A percentile compares a stretch with the other conserved stretches of the same genome.
These are phyloP conservation scores for Hirundo rustica DNA, from an alignment of 2,797 vertebrate genomes.

Conservation along the genomic window DNA sequence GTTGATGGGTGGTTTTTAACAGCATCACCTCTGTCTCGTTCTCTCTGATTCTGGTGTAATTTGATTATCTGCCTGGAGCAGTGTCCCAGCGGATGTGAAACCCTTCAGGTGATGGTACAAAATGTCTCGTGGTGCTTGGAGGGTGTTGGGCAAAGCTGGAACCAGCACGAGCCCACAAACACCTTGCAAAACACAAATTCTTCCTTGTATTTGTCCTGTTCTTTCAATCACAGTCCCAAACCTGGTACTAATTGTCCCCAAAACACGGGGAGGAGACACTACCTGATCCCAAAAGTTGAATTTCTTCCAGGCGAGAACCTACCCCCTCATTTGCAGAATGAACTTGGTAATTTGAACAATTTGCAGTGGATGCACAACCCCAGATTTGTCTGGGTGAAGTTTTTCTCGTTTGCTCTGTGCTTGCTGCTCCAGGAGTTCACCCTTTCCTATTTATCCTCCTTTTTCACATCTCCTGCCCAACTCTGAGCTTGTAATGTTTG, in stretches of 20 bases:
- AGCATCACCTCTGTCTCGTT: constrained; percentile 58
- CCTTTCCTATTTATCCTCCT: neutral
- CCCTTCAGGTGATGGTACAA: neutral
- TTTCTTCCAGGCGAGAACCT: neutral
- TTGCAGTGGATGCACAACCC: neutral
- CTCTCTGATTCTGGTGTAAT: constrained; percentile 51
- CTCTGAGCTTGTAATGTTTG: neutral
- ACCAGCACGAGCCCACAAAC: neutral
- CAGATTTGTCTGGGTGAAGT: neutral
- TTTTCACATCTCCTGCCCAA: neutral
- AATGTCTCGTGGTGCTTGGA: neutral
- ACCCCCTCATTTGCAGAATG: neutral
- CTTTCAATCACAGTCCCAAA: accelerated
- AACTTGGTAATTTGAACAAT: accelerated
- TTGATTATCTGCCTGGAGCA: constrained; percentile 61
- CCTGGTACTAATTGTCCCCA: accelerated
- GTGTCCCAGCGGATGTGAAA: constrained; percentile 7
- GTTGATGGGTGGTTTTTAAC: constrained; percentile 65
- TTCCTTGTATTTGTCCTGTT: neutral
- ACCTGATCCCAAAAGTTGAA: neutral
- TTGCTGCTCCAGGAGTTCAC: neutral
- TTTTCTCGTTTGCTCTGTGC: neutral
- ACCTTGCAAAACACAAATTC: neutral
- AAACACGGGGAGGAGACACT: neutral
- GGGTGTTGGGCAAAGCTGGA: neutral